Evolutionary conservation across 2,888 invertebrate genomes (phyloP), one percentile per base, ranked within the genome.

Genomic region (Dastarcus helophoroides): DNA sequence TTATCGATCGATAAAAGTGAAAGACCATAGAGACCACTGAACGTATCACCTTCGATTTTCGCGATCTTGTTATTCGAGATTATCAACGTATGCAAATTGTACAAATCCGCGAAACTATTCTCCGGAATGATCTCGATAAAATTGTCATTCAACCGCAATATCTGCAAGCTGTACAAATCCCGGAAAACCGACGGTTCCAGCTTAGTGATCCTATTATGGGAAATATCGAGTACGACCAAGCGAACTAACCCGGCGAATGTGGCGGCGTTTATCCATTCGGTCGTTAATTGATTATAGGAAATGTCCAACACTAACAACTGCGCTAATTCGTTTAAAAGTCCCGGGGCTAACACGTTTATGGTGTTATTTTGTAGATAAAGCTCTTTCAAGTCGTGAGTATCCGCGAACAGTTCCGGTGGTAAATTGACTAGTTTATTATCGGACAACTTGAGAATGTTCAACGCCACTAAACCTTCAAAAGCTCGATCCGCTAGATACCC

Each of bases 281-380:
- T 76, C 3, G 81, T 79, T 37, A 88, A 63, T 59, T 83, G 81
- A 56, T 85, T 85, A 44, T 74, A 73, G 14, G 82, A 80, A 47
- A 85, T 62, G 60, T 85, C 83, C 37, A 85, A 63, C 37, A 83
- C 77, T 29, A 82, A 62, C 29, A 88, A 66, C 58, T 83, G 79
- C 31, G 74, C 69, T 32, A 85, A 63, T 47, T 81, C 81, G 49
- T 76, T 72, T 53, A 88, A 84, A 35, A 86, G 63, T 13, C 82
- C 83, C 6, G 83, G 82, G 26, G 83, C 83, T 17, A 86, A 62
- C 9, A 84, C 82, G 47, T 79, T 78, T 36, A 88, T 74, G 19
- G 80, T 78, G 59, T 88, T 88, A 56, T 85, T 85, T 51, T 79
- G 78, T 33, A 86, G 62, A 57, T 84, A 80, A 51, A 86, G 74